Percentiles rank a stretch among this genome's conserved stretches.
Evolutionary conservation across 2,113 vertebrate genomes (phyloP).

Genomic region (Aptenodytes forsteri): DNA sequence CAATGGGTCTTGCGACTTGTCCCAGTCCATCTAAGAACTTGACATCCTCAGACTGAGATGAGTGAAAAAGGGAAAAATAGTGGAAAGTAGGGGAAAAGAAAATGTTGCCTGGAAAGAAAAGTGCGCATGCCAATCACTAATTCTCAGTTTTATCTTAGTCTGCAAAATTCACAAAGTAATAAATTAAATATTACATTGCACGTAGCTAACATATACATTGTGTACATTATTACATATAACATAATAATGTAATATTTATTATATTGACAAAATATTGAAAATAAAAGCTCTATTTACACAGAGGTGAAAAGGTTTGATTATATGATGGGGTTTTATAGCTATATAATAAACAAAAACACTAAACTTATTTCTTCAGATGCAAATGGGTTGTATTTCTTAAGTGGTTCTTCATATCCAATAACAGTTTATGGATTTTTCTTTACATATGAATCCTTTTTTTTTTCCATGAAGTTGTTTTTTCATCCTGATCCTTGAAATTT

Average conservation of each 20-base stretch:
- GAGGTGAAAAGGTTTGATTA: not conserved
- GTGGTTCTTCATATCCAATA: not conserved
- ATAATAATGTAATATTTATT: not conserved
- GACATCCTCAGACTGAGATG: not conserved
- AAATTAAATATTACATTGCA: not conserved
- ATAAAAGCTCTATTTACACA: not conserved
- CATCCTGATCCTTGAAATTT: not conserved
- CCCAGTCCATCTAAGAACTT: not conserved
- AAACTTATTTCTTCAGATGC: not conserved
- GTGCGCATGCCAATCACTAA: not conserved
- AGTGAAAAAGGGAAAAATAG: not conserved
- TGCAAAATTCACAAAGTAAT: not conserved
- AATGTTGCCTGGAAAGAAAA: not conserved
- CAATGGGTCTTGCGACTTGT: not conserved
- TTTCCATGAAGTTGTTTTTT: rapidly evolving
- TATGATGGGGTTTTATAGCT: not conserved
- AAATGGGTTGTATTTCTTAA: not conserved
- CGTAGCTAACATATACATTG: rapidly evolving
- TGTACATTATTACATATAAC: not conserved
- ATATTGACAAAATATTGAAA: not conserved
- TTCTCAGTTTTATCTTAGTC: not conserved
- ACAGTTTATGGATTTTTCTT: not conserved
- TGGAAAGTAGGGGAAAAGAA: not conserved
- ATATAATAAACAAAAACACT: not conserved
- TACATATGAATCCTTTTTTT: not conserved